These are phyloP conservation scores for Cephus pulcher DNA, from an alignment of 2,888 invertebrate genomes.

Conservation along the genomic window DNA sequence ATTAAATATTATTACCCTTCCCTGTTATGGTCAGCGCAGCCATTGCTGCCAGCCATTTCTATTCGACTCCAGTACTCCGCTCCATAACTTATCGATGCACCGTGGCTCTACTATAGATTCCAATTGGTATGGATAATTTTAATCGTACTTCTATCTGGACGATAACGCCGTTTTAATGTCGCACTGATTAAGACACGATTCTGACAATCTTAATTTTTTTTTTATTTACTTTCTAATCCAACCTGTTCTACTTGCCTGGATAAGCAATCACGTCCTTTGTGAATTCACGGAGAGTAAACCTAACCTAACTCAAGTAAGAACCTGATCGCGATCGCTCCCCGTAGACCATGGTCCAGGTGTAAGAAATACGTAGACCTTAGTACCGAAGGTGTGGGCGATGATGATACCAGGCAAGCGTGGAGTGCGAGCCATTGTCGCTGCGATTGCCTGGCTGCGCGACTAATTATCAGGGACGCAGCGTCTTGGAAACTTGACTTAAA, in stretches of 20 bases:
- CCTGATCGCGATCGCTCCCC: background rate
- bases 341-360: background rate
- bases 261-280: constrained; percentile 2
- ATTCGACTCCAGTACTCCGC: background rate
- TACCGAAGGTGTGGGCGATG: constrained; percentile 5
- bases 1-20: constrained; percentile 64
- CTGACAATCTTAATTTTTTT: background rate
- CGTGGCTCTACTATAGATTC: background rate
- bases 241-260: background rate
- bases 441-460: constrained; percentile 20
- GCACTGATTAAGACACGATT: background rate
- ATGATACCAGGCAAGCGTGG: constrained; percentile 8
- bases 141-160: background rate
- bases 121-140: background rate
- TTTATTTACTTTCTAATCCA: background rate
- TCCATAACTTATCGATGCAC: background rate
- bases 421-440: constrained; percentile 14
- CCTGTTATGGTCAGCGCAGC: constrained; percentile 54
- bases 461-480: constrained; percentile 20
- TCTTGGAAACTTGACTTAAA: constrained; percentile 1
- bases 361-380: background rate
- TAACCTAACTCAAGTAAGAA: background rate
- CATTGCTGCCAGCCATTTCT: constrained; percentile 38
- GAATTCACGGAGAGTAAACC: constrained; percentile 1
- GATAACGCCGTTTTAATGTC: background rate